phyloP scores from a whole-genome alignment of 2,888 invertebrate species.

The Mimas tiliae region DNA sequence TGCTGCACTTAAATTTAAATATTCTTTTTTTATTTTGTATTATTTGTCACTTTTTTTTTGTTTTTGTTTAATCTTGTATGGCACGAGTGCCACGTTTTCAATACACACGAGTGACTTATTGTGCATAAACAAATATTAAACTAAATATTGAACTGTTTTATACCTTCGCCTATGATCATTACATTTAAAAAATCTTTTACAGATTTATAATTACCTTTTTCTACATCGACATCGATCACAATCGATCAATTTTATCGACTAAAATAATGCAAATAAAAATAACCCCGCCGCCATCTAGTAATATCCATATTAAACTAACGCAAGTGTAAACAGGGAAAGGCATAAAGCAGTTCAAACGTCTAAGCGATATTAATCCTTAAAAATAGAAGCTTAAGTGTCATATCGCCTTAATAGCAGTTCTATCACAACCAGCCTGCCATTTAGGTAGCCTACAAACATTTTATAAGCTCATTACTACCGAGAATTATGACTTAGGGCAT shows the following conservation, averaged over 20 bases:
- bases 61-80: constrained; percentile 71
- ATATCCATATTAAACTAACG: background rate
- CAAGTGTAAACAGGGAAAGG: background rate
- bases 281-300: constrained; percentile 11
- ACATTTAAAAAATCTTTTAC: background rate
- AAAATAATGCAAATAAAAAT: constrained; percentile 3
- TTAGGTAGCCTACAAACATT: constrained; percentile 50
- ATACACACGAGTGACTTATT: constrained; percentile 54
- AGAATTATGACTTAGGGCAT: constrained; percentile 48
- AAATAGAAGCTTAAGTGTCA: constrained; percentile 51
- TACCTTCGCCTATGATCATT: background rate
- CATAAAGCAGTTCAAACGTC: constrained; percentile 45
- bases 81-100: constrained; percentile 70
- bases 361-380: constrained; percentile 52
- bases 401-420: constrained; percentile 57
- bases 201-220: constrained; percentile 1
- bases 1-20: constrained; percentile 74
- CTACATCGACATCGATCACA: background rate
- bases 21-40: constrained; percentile 80
- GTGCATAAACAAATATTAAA: constrained; percentile 60
- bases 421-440: constrained; percentile 69
- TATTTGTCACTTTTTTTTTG: constrained; percentile 79
- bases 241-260: background rate
- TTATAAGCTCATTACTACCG: constrained; percentile 62
- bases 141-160: constrained; percentile 40